Evolutionary conservation across 23 tunicate genomes (phyloP).

Genomic region (Styela clava): DNA sequence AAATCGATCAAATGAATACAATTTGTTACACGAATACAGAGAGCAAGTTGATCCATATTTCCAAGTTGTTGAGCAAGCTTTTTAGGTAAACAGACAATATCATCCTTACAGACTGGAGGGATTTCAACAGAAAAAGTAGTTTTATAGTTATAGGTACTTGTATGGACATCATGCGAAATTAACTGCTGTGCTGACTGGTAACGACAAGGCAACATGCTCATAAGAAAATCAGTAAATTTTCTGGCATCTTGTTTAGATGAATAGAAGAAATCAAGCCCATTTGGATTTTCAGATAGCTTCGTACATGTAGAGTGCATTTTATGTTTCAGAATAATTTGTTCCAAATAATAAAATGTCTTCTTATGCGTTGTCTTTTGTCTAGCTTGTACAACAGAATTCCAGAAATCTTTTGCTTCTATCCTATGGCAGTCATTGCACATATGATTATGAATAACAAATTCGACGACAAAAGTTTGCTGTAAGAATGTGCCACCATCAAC

Average conservation of each 20-base stretch:
- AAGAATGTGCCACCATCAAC: conserved; percentile 87
- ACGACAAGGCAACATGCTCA: conserved; percentile 63
- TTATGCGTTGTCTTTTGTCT: conserved; percentile 82
- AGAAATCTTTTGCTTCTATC: conserved; percentile 96
- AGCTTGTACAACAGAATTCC: conserved; percentile 95
- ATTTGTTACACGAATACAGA: conserved; percentile 91
- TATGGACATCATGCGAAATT: conserved; percentile 83
- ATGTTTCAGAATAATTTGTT: conserved; percentile 84
- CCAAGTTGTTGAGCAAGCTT: conserved; percentile 91
- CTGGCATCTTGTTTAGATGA: conserved; percentile 76
- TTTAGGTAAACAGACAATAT: conserved; percentile 82
- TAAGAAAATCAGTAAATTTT: conserved; percentile 76
- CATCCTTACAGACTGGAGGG: conserved; percentile 96
- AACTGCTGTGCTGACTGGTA: conserved; percentile 89
- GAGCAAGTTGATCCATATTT: conserved; percentile 73
- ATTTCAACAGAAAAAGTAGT: conserved; percentile 86
- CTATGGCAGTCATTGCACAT: conserved; percentile 97
- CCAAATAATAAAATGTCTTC: conserved; percentile 85
- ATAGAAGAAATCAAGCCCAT: conserved; percentile 84
- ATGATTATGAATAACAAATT: conserved; percentile 80
- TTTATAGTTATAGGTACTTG: conserved; percentile 81
- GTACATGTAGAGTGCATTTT: conserved; percentile 84
- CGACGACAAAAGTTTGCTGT: conserved; percentile 85
- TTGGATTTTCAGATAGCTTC: conserved; percentile 66
- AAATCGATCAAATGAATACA: conserved; percentile 91